Base-by-base conservation (phyloP, 2,113 vertebrate species). In the Saccopteryx leptura region DNA sequence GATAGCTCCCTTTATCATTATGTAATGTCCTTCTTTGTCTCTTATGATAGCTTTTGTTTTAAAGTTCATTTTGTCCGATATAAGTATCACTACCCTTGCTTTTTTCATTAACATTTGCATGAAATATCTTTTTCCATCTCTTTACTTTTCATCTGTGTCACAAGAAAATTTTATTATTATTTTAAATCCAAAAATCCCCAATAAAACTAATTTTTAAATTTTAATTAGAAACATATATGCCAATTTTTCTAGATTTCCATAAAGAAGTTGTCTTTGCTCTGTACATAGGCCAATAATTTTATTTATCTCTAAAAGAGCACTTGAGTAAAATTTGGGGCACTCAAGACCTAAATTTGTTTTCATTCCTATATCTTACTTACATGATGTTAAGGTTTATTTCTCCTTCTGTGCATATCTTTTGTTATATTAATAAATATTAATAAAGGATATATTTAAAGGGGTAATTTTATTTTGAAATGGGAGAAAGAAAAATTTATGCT, bases 391-490 rank as follows among this genome's bases (percentile, higher is more conserved):
- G 5, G 17, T 58, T 17, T 90, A 69, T 82, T 52, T 52, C 50
- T 68, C 63, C 69, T 93, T 92, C 74, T 91, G 15, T 93, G 10
- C 78, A 54, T 84, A 48, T 83, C 15, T 39, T 87, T 93, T 92
- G 54, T 83, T 89, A 90, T 92, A 95, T 80, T 83, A 82, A 54
- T 58, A 93, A 79, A 81, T 90, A 96, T 96, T 96, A 97, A 92
- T 92, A 96, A 95, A 60, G 86, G 48, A 56, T 96, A 88, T 88
- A 88, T 90, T 66, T 90, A 78, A 93, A 96, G 97, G 60, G 69
- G 52, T 90, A 90, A 91, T 84, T 97, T 98, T 96, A 92, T 98
- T 98, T 98, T 97, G 82, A 98, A 98, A 98, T 95, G 87, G 75
- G 94, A 69, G 74, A 98, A 96, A 98, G 93, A 94, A 93, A 90